Base-by-base conservation (phyloP, 2,113 vertebrate genomes). In the Dasyurus viverrinus region DNA sequence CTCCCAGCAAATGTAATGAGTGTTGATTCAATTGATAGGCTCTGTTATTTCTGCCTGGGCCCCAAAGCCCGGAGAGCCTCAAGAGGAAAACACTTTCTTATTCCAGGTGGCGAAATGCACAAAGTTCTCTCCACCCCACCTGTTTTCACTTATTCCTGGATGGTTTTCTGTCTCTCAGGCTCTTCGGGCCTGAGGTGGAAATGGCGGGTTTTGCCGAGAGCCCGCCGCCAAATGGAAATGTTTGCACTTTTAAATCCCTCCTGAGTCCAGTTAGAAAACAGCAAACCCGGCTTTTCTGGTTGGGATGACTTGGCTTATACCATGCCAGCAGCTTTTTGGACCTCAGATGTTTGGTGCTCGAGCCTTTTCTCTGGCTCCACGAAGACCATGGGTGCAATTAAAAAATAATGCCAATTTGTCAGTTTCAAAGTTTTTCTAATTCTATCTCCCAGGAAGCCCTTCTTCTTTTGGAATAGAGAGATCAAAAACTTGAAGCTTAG, bases 11-110 rank as follows among this genome's bases (percentile, higher is more conserved):
- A 94, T 97, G 96, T 97, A 98, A 98, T 94, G 93, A 98, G 23
- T 94, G 52, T 94, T 97, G 92, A 98, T 97, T 97, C 93, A 97
- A 94, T 98, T 98, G 98, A 95, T 95, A 97, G 11, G 1, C 3
- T 76, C 89, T 92, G 25, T 47, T 97, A 93, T 95, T 98, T 97
- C 96, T 98, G 97, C 96, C 96, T 91, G 92, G 94, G n/a, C 50
- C 54, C 52, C n/a, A n/a, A 93, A 94, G 60, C 76, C 96, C 89
- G 93, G 90, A 96, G 98, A 98, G 93, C 91, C 93, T 90, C 8
- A 0, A 91, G 95, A 97, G 93, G 84, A 93, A 97, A 98, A 95
- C 90, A 24, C 27, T 92, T 89, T 90, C 53, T 90, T 92, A 68
- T 94, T 96, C 94, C 95, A 97, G 68, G 55, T 95, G 94, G 94